phyloP scores from a whole-genome alignment of 1,140 invertebrate genomes.

The Drosophila teissieri region DNA sequence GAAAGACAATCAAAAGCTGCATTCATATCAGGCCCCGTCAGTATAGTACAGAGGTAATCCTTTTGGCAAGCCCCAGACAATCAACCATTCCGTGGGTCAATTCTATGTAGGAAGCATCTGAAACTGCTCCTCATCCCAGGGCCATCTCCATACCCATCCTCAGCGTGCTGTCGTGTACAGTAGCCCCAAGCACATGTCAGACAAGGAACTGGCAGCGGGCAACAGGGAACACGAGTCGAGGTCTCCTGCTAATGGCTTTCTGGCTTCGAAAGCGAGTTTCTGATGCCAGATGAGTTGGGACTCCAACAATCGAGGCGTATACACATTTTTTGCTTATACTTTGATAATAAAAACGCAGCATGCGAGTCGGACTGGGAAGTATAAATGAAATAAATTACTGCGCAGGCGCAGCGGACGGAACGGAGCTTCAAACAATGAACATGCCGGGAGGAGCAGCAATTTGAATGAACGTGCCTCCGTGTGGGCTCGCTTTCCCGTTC shows the following conservation, averaged over 20 bases:
- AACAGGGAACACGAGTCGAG: slow-evolving; percentile 35
- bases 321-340: slow-evolving; percentile 63
- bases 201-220: slow-evolving; percentile 42
- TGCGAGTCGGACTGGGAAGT: slow-evolving; percentile 35
- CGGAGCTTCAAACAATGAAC: slow-evolving; percentile 61
- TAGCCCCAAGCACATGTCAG: slow-evolving; percentile 73
- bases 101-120: slow-evolving; percentile 23
- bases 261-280: slow-evolving; percentile 29
- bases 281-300: background rate
- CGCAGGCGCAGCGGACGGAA: slow-evolving; percentile 59
- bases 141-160: background rate
- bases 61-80: slow-evolving; percentile 17
- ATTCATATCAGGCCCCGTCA: slow-evolving; percentile 31
- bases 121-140: background rate
- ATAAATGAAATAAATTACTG: slow-evolving; percentile 79
- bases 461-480: slow-evolving; percentile 70
- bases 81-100: slow-evolving; percentile 2
- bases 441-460: slow-evolving; percentile 51
- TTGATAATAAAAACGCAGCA: slow-evolving; percentile 75
- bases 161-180: slow-evolving; percentile 46
- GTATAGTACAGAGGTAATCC: background rate
- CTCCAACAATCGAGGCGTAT: slow-evolving; percentile 57
- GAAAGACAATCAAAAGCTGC: slow-evolving; percentile 45
- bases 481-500: slow-evolving; percentile 25
- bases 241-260: slow-evolving; percentile 44